A percentile compares a stretch with the other conserved stretches of the same genome.
Conservation (phyloP, 2,113 vertebrate species). For the Platichthys stellatus region DNA sequence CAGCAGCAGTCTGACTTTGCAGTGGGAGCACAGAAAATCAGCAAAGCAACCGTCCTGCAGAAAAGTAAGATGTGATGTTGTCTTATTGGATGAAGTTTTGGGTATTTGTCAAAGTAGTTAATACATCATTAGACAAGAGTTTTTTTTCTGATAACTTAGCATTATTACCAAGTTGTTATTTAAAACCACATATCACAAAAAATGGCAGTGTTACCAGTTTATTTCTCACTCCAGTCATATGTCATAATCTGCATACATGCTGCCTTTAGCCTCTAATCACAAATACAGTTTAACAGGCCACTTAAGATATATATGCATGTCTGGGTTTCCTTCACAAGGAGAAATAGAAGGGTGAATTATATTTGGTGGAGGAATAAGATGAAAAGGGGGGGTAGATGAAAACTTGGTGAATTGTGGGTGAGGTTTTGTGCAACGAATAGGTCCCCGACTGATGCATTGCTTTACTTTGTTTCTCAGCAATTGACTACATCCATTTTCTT, state of each 20-base stretch:
- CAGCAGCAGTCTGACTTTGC: slow-evolving; percentile 93
- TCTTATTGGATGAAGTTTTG: neutral
- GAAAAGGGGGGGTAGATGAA: neutral
- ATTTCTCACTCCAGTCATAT: too few relatives aligned
- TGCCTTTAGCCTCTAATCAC: neutral
- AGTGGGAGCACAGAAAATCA: slow-evolving; percentile 94
- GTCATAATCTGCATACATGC: neutral
- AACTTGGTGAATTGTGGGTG: neutral
- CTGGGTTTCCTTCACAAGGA: neutral
- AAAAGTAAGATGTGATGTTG: slow-evolving; percentile 86
- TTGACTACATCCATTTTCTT: slow-evolving; percentile 99
- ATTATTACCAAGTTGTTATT: neutral
- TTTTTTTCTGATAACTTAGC: neutral
- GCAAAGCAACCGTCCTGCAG: slow-evolving; percentile 95
- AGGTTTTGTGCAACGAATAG: neutral
- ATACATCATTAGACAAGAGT: neutral
- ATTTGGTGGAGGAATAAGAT: too few relatives aligned
- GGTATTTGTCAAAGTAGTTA: neutral
- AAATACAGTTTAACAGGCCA: neutral
- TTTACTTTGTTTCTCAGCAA: slow-evolving; percentile 81
- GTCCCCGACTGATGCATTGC: slow-evolving; percentile 16
- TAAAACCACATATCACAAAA: neutral
- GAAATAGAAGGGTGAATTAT: too few relatives aligned
- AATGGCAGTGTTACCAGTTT: too few relatives aligned
- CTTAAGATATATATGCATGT: too few relatives aligned